Evolutionary conservation across 2,113 vertebrate species (phyloP), one percentile per base, ranked within the genome.

Genomic region (Arothron firmamentum): DNA sequence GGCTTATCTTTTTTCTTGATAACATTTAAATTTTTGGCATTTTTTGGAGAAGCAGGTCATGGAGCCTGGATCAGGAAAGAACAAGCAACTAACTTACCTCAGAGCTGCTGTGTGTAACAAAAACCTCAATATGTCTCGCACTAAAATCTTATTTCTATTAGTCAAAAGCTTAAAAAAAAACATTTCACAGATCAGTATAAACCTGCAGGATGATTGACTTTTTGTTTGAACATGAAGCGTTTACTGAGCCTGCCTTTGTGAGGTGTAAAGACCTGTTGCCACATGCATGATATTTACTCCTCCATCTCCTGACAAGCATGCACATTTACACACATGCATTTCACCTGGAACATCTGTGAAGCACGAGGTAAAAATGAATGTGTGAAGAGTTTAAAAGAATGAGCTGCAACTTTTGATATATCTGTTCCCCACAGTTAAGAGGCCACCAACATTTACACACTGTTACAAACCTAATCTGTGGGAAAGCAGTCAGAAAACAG

Each of bases 391-490:
- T 61, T 58, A 64, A 67, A 31, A 17, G 61, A 61, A 47, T 3
- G 56, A 38, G 16, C 53, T 52, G 31, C 67, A 49, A 56, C 56
- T 79, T 85, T 85, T 84, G 79, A 86, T 75, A 78, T 83, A 52
- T 61, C 62, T 57, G 28, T 75, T 38, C 11, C 34, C 34, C 34
- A 2, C 34, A 11, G 8, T 12, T 38, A 38, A 38, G 23, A 52
- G 72, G 59, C 79, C 86, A 85, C 85, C 71, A 57, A 52, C 80
- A 85, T 86, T 83, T 84, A 80, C 59, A 80, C 55, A 58, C 51
- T 5, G n/a, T 52, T 67, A 59, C 75, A 74, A 79, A 85, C 68
- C 77, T 79, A 81, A 85, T 75, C 84, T 56, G 0, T 73, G 52
- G 72, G 63, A 67, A 77, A 43, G 59, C 50, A 28, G 48, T 64